Percentiles rank a stretch among this genome's conserved stretches.
Evolutionary conservation across 2,113 vertebrate genomes (phyloP).

Genomic region (Arizona elegans): DNA sequence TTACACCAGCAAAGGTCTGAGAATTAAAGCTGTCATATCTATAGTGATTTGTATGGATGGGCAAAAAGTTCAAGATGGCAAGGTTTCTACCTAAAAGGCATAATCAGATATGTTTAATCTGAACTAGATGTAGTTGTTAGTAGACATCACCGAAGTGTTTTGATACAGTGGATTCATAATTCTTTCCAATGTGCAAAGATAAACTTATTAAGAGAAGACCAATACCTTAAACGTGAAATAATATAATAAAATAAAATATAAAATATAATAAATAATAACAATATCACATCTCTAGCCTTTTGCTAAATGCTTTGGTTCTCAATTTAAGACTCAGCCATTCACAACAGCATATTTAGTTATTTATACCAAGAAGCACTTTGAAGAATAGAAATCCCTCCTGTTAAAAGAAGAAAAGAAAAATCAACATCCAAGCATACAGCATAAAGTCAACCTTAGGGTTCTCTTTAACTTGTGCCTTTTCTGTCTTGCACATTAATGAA

Average conservation of each 20-base stretch:
- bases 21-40: slow-evolving; percentile 7
- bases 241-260: slow-evolving; percentile 20
- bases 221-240: not conserved
- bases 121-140: not conserved
- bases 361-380: slow-evolving; percentile 2
- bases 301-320: slow-evolving; percentile 8
- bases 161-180: slow-evolving; percentile 39
- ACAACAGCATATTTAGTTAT: not conserved
- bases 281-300: slow-evolving; percentile 15
- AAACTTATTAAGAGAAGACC: slow-evolving; percentile 8
- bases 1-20: not conserved
- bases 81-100: slow-evolving; percentile 3
- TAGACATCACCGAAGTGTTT: not conserved
- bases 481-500: not conserved
- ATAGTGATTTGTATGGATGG: not conserved
- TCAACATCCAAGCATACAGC: not conserved
- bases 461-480: not conserved
- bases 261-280: not conserved
- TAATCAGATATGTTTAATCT: slow-evolving; percentile 24
- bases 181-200: slow-evolving; percentile 36
- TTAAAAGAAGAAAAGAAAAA: not conserved
- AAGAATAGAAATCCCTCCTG: slow-evolving; percentile 9
- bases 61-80: slow-evolving; percentile 18
- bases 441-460: not conserved
- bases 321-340: slow-evolving; percentile 14